These are phyloP conservation scores for Muntiacus muntjak DNA, from an alignment of 2,113 vertebrate genomes.

Conservation along the genomic window DNA sequence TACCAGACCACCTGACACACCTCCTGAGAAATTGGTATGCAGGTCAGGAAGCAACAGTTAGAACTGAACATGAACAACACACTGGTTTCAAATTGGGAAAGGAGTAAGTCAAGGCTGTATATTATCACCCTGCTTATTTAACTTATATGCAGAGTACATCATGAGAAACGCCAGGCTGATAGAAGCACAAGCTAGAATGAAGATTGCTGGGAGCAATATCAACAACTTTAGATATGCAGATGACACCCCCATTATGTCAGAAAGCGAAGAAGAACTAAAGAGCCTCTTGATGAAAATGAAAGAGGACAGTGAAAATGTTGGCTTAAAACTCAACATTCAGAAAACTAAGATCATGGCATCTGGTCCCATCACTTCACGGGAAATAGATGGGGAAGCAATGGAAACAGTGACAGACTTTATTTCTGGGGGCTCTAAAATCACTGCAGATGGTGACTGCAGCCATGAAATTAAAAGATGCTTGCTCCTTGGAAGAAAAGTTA, in stretches of 20 bases:
- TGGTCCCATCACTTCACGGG: not conserved
- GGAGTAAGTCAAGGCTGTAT: not conserved
- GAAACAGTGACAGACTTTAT: not conserved
- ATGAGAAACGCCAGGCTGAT: not conserved
- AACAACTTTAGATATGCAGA: not conserved
- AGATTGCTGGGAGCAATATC: not conserved
- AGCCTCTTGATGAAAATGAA: not conserved
- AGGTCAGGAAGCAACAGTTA: not conserved
- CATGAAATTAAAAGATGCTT: not conserved
- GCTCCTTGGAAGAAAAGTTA: not conserved
- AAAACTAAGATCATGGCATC: not conserved
- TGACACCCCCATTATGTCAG: not conserved
- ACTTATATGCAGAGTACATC: not conserved
- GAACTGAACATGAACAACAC: not conserved
- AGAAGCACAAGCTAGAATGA: not conserved
- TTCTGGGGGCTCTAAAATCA: not conserved
- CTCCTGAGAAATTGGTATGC: not conserved
- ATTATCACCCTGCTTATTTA: not conserved
- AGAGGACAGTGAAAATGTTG: not conserved
- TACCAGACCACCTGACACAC: not conserved
- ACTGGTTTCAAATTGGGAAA: not conserved
- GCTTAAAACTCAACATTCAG: not conserved
- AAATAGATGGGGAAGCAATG: not conserved
- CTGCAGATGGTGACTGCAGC: not conserved
- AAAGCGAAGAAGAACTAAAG: not conserved